These are phyloP conservation scores for Polydesmus complanatus DNA, from an alignment of 2,888 invertebrate genomes.

Conservation along the genomic window DNA sequence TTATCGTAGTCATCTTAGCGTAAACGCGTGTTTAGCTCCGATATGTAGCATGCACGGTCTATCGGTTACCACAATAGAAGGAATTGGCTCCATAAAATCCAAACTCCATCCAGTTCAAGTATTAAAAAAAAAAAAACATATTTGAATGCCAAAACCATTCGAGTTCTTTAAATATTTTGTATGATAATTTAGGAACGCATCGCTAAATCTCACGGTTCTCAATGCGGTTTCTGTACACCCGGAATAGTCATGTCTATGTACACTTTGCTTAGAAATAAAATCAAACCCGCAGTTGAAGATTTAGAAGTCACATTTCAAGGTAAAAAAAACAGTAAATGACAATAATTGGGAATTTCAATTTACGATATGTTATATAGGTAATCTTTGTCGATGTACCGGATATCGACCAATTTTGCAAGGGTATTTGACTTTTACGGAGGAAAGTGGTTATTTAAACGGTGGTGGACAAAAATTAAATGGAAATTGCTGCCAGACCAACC, in stretches of 20 bases:
- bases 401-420: constrained; percentile 87
- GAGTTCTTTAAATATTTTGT: background rate
- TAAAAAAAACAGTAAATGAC: background rate
- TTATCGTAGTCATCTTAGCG: constrained; percentile 52
- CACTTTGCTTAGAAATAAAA: constrained; percentile 57
- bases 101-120: constrained; percentile 63
- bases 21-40: constrained; percentile 81
- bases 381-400: constrained; percentile 82
- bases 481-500: background rate
- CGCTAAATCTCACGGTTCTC: constrained; percentile 81
- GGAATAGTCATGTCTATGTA: constrained; percentile 98
- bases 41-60: constrained; percentile 72
- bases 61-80: constrained; percentile 85
- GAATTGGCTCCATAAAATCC: constrained; percentile 67
- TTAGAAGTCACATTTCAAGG: constrained; percentile 43
- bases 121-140: too few species aligned
- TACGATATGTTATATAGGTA: constrained; percentile 33
- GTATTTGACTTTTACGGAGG: constrained; percentile 52
- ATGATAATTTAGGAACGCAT: constrained; percentile 49
- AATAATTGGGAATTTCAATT: too few species aligned
- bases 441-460: constrained; percentile 4
- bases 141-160: too few species aligned
- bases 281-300: constrained; percentile 56
- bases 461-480: too few species aligned
- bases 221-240: constrained; percentile 91